Base-by-base conservation (phyloP, 2,888 invertebrate species). In the Papilio gigon region DNA sequence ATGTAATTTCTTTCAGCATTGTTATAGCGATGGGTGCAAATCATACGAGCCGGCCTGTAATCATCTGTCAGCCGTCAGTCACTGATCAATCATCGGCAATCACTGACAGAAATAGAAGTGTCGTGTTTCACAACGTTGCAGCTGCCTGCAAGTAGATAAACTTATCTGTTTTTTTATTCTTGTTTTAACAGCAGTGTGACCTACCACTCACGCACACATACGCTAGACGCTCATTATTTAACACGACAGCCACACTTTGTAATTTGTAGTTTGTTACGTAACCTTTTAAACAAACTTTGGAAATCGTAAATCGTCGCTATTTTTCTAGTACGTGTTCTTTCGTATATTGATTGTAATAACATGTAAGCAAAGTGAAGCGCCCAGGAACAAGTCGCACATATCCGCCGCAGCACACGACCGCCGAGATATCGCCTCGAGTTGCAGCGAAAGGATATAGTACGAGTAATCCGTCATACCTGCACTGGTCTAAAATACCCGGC, bases 401-500 rank as follows among this genome's bases (percentile, higher is more conserved):
- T 12, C 61, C 14, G 17, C 30, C 33, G 35, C 33, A 11, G 12
- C 35, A 33, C n/a, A 11, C 20, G 1, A 30, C 8, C 17, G 11
- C 20, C 22, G 56, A 27, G 40, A 67, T 62, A 42, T 53, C 53
- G 47, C 60, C 14, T 33, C 30, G n/a, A 30, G 53, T 62, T 62
- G 42, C 53, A 58, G 22, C 35, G 17, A 17, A 42, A 35, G 25
- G 12, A 44, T 62, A 68, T 58, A 30, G 30, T 30, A 42, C 37
- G 30, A 44, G 44, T n/a, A 58, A 44, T 56, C 53, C 61, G 67
- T 44, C 69, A 59, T 50, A 67, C 70, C 71, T 70, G 67, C 70
- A 64, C 53, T 67, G 65, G 61, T 67, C 27, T 22, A 70, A 71
- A 74, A 72, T 72, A 72, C 68, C 68, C 70, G 53, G 59, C 65